Base-by-base conservation (phyloP, 2,888 invertebrate species). In the Euphydryas editha region DNA sequence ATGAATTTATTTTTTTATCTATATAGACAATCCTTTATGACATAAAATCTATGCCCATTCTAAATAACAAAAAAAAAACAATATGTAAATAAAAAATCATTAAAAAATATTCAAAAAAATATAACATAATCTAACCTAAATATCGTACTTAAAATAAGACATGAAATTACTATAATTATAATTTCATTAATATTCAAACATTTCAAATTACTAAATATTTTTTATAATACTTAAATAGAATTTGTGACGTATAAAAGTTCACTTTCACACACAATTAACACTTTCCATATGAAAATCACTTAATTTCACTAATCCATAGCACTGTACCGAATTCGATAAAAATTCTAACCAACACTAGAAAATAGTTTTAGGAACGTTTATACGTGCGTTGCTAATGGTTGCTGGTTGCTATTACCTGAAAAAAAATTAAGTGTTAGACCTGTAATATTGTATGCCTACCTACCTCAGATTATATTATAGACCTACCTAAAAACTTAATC, bases 351-450 rank as follows among this genome's bases (percentile, higher is more conserved):
- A 54, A 66, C 42, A 71, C 65, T 69, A 55, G 66, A 69, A 70
- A 74, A 64, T 54, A 72, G 59, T 64, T 72, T 76, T 76, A 71
- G 69, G 80, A 85, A 70, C 65, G 68, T 46, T 93, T 94, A 95
- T 78, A 95, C 95, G 74, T 95, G 95, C 44, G 95, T 95, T 49
- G 95, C 95, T 77, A 95, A 79, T 3, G 95, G 89, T 58, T 87
- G 85, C 74, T 90, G 91, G 37, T 85, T 85, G 36, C 88, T 85
- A 69, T 89, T 92, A 85, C 93, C 93, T 93, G 55, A 83, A 87
- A 75, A 56, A 74, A 55, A 46, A n/a, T 2, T 8, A 13, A 65
- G n/a, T 20, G 37, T 46, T 46, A 51, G 18, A 47, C 5, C 3
- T 13, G 18, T 47, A 20, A 13, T 2, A 47, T 11, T 5, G 0